Conservation (phyloP, 2,888 invertebrate species). For the Lobophora halterata region DNA sequence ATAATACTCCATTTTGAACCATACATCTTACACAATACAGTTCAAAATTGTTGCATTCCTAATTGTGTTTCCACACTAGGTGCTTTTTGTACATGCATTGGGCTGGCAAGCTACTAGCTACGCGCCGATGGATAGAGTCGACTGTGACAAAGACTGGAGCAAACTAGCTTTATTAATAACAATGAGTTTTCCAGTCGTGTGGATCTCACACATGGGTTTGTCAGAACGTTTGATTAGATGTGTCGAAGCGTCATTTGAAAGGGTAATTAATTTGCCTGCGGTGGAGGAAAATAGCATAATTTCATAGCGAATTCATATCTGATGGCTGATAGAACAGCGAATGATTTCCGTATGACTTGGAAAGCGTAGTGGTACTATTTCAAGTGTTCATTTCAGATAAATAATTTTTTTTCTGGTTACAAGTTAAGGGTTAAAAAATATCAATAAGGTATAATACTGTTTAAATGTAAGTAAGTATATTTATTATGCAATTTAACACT, state of each 20-base stretch:
- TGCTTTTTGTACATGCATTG: constrained; percentile 60
- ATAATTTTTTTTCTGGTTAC: too few species aligned
- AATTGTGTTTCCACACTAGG: constrained; percentile 32
- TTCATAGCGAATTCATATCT: neutral
- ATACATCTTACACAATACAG: neutral
- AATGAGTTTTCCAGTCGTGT: constrained; percentile 59
- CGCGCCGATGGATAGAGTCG: constrained; percentile 65
- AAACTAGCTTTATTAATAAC: constrained; percentile 70
- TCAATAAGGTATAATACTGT: too few species aligned
- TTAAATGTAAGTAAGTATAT: too few species aligned
- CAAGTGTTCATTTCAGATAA: too few species aligned
- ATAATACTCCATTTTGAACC: constrained; percentile 13
- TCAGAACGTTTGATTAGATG: constrained; percentile 36
- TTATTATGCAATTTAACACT: too few species aligned
- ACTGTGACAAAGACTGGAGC: constrained; percentile 74
- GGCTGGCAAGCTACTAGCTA: constrained; percentile 61
- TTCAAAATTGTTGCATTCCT: constrained; percentile 6
- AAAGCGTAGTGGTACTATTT: neutral
- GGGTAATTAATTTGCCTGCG: constrained; percentile 23
- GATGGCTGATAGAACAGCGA: neutral
- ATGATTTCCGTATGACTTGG: constrained; percentile 1
- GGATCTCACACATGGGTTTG: constrained; percentile 32
- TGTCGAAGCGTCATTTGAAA: constrained; percentile 9
- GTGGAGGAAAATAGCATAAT: constrained; percentile 8
- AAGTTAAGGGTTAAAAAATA: too few species aligned